Percentiles rank a stretch among this genome's conserved stretches.
Conservation (phyloP, 2,113 vertebrate genomes). For the Pachyramphus minor region DNA sequence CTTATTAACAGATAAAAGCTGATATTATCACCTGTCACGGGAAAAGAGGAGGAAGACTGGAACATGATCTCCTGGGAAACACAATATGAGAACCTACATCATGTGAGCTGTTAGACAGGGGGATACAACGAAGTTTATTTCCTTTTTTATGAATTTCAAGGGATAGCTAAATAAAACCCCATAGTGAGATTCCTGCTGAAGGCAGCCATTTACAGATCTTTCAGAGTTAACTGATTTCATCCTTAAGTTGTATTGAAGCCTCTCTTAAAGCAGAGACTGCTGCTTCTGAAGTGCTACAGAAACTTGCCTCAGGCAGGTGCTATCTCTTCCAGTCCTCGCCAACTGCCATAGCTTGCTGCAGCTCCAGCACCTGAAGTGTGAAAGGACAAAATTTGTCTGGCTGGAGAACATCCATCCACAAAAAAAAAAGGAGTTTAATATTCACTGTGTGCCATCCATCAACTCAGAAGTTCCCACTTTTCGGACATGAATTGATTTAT, state of each 20-base stretch:
- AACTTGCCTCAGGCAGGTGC: background rate
- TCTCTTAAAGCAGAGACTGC: background rate
- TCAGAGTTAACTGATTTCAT: background rate
- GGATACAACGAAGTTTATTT: background rate
- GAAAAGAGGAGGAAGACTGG: background rate
- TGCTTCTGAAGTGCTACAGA: background rate
- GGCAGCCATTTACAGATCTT: background rate
- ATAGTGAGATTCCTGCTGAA: background rate
- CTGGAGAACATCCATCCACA: background rate
- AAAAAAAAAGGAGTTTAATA: background rate
- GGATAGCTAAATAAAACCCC: background rate
- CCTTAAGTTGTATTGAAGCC: background rate
- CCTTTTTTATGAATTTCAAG: background rate
- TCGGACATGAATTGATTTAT: background rate
- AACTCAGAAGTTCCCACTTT: background rate
- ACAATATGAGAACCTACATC: background rate
- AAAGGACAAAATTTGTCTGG: background rate
- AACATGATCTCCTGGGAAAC: background rate
- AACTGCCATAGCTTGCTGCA: background rate
- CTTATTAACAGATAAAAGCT: background rate
- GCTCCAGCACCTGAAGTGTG: background rate
- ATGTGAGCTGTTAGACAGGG: background rate
- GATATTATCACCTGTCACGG: background rate
- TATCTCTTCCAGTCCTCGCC: background rate
- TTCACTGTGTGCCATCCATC: background rate